Evolutionary conservation across 1,140 invertebrate species (phyloP), one percentile per base, ranked within the genome.

Genomic region (Panonychus citri): DNA sequence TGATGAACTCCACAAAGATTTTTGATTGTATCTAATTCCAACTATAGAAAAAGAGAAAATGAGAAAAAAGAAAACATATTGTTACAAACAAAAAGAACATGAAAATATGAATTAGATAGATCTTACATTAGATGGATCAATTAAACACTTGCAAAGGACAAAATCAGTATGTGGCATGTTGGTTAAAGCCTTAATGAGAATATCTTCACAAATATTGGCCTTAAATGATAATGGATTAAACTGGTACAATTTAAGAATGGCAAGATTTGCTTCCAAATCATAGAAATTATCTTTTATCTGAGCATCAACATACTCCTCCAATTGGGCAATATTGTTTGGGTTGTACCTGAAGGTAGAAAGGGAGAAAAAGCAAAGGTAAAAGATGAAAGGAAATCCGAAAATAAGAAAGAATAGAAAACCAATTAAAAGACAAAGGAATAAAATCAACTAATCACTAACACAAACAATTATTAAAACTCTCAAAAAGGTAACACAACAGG

Each of bases 151-250:
- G 73, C 90, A 95, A 42, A 97, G 71, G 28, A 90, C 85, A 68
- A 96, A 95, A 73, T 97, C 91, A 19, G 89, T 89, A 64, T 95
- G 86, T 10, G 91, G 91, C 59, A 95, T 77, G 73, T 95, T 95
- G 13, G 90, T 94, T 12, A 97, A 71, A 2, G 89, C 88, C 67
- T 96, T 96, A 52, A 96, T 66, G 12, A 97, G 71, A 67, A 96
- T 93, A 62, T 85, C 77, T 43, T 75, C 75, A 5, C 83, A 85
- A 21, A 93, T 81, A 51, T 81, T 77, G 49, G 78, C 40, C 65
- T 91, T 82, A 63, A 86, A 88, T 61, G 78, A 76, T n/a, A 77
- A 76, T n/a, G 87, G 86, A 70, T 91, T 90, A 62, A 95, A 85
- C 69, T 95, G 90, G 66, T 95, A 76, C 66, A 76, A 59, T 64